Evolutionary conservation across 2,113 vertebrate genomes (phyloP), one percentile per base, ranked within the genome.

Genomic region (Lasiurus borealis): DNA sequence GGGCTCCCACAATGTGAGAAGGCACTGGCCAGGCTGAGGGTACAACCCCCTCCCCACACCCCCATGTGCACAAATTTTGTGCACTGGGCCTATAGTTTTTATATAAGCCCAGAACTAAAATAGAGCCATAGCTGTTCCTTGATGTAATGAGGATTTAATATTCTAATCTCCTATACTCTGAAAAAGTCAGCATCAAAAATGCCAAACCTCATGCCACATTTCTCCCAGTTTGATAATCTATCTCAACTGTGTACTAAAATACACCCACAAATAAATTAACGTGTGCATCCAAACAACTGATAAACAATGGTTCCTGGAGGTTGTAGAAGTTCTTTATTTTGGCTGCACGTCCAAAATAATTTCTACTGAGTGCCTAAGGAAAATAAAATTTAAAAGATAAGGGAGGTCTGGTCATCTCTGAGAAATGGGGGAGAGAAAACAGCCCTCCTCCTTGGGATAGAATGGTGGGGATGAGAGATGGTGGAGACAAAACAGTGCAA

Each of bases 71-170:
- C 54, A 57, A 57, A 57, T 57, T 57, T 54, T 57, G 54, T 57
- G 54, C 54, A 57, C 54, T 57, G 54, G 54, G 18, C 54, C 19
- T 57, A 18, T 57, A 57, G 54, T 97, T 97, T 96, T 94, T 95
- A 77, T 95, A n/a, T 86, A 98, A 96, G 92, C 90, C 93, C 97
- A 96, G 97, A 97, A 95, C 95, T 6, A 85, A 93, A 94, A 88
- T 85, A 96, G 87, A 98, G 91, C 72, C 91, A 91, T 96, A 97
- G 97, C 97, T 98, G 97, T 96, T 97, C 54, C 82, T 84, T 95
- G 90, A 95, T 87, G 86, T 94, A 95, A 97, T 96, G 85, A 97
- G 93, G 77, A 96, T 97, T 97, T 97, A 97, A 92, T 91, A 96
- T 85, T 97, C 95, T 96, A 97, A 97, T 94, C 96, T 94, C 92